Base-by-base conservation (phyloP, 2,797 vertebrate genomes). In the Euthynnus affinis region DNA sequence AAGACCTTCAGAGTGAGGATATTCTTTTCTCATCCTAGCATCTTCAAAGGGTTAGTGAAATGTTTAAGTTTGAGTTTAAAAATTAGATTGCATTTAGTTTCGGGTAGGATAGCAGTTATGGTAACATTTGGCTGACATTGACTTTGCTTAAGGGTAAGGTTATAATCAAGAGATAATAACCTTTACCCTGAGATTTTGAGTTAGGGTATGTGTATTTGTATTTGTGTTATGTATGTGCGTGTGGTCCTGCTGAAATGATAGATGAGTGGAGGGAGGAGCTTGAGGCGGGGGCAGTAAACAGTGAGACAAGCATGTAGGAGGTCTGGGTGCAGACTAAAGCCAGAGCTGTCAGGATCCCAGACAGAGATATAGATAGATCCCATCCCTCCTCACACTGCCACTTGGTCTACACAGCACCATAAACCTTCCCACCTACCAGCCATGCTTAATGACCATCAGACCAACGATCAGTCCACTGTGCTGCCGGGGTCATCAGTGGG, bases 271-370 rank as follows among this genome's bases (percentile, higher is more conserved):
- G 80, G 86, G 88, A 87, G 81, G 90, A 84, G 87, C 67, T n/a
- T 76, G 86, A 87, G 90, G 78, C 48, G 34, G 81, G 85, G 86
- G 79, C 81, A 81, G 88, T 93, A 93, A 94, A 94, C 92, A 92
- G 74, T 88, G 88, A 88, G 89, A 87, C 84, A 81, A 89, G 89
- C 81, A 89, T 92, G 89, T 94, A 91, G 92, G 91, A 93, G 92
- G 92, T 93, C 92, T 86, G 85, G 81, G 87, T 89, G 81, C 85
- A 92, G 91, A 92, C 91, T 92, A 83, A 93, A 92, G 78, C 92
- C 93, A 93, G 93, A 92, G 89, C 90, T 91, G 89, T 92, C 91
- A 91, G 85, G 83, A 84, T 88, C 77, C 71, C 84, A 92, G 83
- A 92, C 91, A 82, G 76, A 88, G 90, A 92, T 90, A 91, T 69